These are phyloP conservation scores for Felis catus DNA, from an alignment of 2,113 vertebrate species.

Conservation along the genomic window DNA sequence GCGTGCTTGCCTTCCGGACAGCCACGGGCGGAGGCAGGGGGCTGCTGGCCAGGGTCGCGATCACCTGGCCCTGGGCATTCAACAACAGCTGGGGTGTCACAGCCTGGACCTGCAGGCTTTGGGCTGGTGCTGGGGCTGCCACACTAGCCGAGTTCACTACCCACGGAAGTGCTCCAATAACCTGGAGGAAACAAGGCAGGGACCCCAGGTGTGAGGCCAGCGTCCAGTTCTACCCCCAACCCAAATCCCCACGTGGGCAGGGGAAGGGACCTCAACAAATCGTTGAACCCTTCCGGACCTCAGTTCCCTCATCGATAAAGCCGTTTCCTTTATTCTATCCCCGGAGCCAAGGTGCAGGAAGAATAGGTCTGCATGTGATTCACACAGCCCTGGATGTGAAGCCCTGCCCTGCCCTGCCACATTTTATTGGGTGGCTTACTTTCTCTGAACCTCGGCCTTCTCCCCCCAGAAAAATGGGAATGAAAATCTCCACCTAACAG, in stretches of 20 bases:
- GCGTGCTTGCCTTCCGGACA: constrained; percentile 86
- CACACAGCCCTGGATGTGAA: not conserved
- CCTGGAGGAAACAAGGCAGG: constrained; percentile 82
- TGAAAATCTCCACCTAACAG: not conserved
- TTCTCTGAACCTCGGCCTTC: not conserved
- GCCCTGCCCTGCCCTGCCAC: not conserved
- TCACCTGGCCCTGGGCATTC: constrained; percentile 96
- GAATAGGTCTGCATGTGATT: not conserved
- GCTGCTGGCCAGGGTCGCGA: constrained; percentile 91
- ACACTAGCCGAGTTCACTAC: constrained; percentile 90
- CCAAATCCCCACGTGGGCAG: not conserved
- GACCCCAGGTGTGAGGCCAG: not conserved
- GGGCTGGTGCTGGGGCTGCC: constrained; percentile 86
- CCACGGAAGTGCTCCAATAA: constrained; percentile 94
- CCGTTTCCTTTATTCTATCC: not conserved
- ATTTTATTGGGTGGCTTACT: not conserved
- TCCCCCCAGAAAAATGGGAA: not conserved
- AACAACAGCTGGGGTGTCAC: constrained; percentile 94
- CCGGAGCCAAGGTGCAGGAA: not conserved
- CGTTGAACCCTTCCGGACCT: not conserved
- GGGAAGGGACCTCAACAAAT: not conserved
- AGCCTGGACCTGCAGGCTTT: constrained; percentile 92
- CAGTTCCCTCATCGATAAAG: not conserved
- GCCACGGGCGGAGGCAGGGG: constrained; percentile 86
- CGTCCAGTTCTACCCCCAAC: not conserved